Conservation (phyloP, 37 sponge, comb jelly and placozoan genomes). For the Geodia barretti region DNA sequence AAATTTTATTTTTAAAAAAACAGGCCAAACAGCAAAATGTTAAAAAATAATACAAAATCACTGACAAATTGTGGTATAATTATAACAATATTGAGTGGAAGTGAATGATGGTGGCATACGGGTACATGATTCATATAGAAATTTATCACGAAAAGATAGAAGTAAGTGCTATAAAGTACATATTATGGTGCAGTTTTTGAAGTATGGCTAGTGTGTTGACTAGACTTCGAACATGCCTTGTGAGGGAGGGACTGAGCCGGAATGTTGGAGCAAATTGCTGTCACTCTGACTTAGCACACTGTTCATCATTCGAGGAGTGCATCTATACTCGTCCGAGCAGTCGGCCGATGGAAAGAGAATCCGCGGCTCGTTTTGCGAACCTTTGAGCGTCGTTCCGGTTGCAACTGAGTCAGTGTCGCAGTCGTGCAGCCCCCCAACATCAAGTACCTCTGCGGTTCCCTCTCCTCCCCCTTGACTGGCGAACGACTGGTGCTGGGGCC, state of each 20-base stretch:
- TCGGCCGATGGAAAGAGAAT: conserved; percentile 56
- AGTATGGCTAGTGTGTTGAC: not conserved
- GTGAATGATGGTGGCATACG: not conserved
- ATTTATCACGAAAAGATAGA: no score
- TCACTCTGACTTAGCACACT: not conserved
- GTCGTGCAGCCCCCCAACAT: conserved; percentile 6
- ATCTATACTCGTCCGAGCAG: conserved; percentile 44
- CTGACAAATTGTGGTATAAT: no score
- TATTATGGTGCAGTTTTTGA: not conserved
- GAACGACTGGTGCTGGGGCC: conserved; percentile 18
- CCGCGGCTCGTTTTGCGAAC: not conserved
- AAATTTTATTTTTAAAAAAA: no score
- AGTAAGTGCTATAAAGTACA: no score
- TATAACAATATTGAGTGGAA: no score
- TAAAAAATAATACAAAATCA: no score
- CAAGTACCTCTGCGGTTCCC: conserved; percentile 11
- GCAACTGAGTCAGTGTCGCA: conserved; percentile 28
- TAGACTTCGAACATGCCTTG: not conserved
- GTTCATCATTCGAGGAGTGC: not conserved
- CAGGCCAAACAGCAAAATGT: no score
- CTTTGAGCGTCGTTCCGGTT: conserved; percentile 18
- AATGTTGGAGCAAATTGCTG: not conserved
- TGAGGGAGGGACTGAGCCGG: not conserved
- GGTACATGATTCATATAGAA: no score
- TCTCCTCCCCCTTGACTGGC: conserved; percentile 40